Evolutionary conservation across 1,140 invertebrate species (phyloP).

Genomic region (Patella vulgata): DNA sequence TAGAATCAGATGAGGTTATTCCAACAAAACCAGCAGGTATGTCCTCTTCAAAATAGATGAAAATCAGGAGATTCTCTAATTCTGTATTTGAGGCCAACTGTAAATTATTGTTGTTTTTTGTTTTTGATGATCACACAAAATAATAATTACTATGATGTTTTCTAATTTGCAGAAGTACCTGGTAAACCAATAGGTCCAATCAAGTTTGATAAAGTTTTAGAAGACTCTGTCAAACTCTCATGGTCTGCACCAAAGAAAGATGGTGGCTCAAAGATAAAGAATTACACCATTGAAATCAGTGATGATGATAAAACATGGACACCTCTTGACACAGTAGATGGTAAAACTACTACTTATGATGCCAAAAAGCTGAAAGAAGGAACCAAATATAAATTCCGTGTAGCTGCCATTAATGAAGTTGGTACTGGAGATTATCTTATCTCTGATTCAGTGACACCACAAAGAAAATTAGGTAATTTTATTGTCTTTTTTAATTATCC

Average conservation of each 20-base stretch:
- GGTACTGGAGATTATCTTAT: slow-evolving; percentile 70
- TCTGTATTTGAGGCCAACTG: neutral
- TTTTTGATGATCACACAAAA: neutral
- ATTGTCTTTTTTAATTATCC: too few relatives aligned
- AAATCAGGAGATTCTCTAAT: neutral
- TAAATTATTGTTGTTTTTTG: neutral
- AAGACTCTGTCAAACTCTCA: slow-evolving; percentile 91
- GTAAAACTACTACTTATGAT: slow-evolving; percentile 71
- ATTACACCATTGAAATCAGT: slow-evolving; percentile 61
- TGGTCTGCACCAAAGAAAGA: slow-evolving; percentile 92
- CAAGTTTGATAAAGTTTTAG: slow-evolving; percentile 90
- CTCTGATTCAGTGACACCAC: slow-evolving; percentile 38
- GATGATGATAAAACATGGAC: slow-evolving; percentile 37
- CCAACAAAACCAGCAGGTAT: slow-evolving; percentile 63
- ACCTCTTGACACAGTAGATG: slow-evolving; percentile 35
- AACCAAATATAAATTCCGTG: slow-evolving; percentile 94
- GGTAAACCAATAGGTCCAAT: slow-evolving; percentile 91
- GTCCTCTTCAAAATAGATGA: slow-evolving; percentile 1
- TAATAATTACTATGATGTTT: neutral
- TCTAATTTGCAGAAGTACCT: slow-evolving; percentile 78
- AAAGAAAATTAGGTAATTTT: slow-evolving; percentile 45
- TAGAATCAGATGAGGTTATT: slow-evolving; percentile 70
- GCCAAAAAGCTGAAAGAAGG: slow-evolving; percentile 88
- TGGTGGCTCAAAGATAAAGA: slow-evolving; percentile 86
- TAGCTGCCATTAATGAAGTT: slow-evolving; percentile 77